Evolutionary conservation across 2,888 invertebrate genomes (phyloP).

Genomic region (Habroteleia sp.): DNA sequence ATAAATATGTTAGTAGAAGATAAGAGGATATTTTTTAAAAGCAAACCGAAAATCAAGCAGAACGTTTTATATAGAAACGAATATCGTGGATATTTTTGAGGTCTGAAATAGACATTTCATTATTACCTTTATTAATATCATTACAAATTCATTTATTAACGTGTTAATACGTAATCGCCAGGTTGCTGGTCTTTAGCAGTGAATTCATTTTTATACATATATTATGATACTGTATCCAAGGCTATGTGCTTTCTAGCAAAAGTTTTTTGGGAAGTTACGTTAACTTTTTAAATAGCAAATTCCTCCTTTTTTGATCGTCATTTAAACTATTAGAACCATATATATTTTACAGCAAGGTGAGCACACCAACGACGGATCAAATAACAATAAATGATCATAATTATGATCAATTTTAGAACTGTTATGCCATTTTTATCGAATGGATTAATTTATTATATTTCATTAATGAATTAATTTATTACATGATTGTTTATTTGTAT

Average conservation of each 20-base stretch:
- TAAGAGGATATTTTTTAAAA: slow-evolving; percentile 60
- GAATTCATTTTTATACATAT: slow-evolving; percentile 53
- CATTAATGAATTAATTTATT: slow-evolving; percentile 7
- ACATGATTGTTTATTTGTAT: slow-evolving; percentile 23
- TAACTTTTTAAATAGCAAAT: slow-evolving; percentile 13
- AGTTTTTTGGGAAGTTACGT: slow-evolving; percentile 50
- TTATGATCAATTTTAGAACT: slow-evolving; percentile 30
- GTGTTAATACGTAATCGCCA: slow-evolving; percentile 42
- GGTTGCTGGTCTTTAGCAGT: slow-evolving; percentile 62
- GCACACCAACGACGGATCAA: slow-evolving; percentile 47
- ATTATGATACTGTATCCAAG: slow-evolving; percentile 49
- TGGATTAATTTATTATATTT: slow-evolving; percentile 25
- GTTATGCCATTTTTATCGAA: slow-evolving; percentile 26
- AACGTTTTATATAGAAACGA: slow-evolving; percentile 57
- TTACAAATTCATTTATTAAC: slow-evolving; percentile 36
- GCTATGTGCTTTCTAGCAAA: slow-evolving; percentile 61
- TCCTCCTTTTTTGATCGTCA: slow-evolving; percentile 20
- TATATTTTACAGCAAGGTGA: slow-evolving; percentile 24
- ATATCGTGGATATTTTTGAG: slow-evolving; percentile 45
- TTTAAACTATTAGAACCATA: slow-evolving; percentile 7
- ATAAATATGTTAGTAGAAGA: slow-evolving; percentile 58
- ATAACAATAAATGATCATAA: slow-evolving; percentile 44
- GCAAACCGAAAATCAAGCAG: slow-evolving; percentile 15
- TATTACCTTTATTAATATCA: slow-evolving; percentile 36
- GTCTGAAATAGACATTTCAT: slow-evolving; percentile 33